Base-by-base conservation (phyloP, 2,888 invertebrate genomes). In the Mimas tiliae region DNA sequence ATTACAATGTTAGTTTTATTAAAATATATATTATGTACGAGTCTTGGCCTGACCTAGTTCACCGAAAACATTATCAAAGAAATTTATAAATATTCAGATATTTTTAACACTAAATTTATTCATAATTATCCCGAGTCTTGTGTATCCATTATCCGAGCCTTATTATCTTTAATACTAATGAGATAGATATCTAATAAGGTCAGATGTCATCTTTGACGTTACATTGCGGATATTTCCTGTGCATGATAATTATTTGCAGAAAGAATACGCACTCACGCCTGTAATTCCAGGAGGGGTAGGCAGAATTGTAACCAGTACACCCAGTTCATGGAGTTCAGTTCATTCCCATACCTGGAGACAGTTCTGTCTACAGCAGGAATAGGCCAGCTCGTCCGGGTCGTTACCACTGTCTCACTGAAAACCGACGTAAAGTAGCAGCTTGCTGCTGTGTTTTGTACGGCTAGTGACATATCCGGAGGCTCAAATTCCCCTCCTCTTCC, bases 21-120 rank as follows among this genome's bases (percentile, higher is more conserved):
- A 38, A 6, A 38, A 38, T 38, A 38, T 7, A 9, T 38, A 38
- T 38, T 58, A 19, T 19, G 42, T 42, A 52, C 8, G 12, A 33
- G 1, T n/a, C 38, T 42, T 33, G 34, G 58, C 38, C 19, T 12
- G 58, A 42, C 58, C 58, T 42, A 42, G 12, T 58, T 42, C 19
- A 12, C 4, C 11, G 8, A 11, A 19, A 58, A 16, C 9, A 50
- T 50, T 42, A 58, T 55, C 11, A 38, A 11, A 58, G 58, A 58
- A 42, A 42, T 58, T n/a, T 38, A 58, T 58, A 38, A 58, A 58
- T 58, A 58, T 58, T 58, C 42, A 58, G 19, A 58, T 19, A 19
- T 50, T 48, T n/a, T 50, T 50, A 50, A 50, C 19, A 50, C 38
- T 58, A 9, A 58, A 58, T 58, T 58, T 58, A 58, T 58, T 58